These are phyloP conservation scores for Temnothorax longispinosus DNA, from an alignment of 1,140 invertebrate genomes.

Conservation along the genomic window DNA sequence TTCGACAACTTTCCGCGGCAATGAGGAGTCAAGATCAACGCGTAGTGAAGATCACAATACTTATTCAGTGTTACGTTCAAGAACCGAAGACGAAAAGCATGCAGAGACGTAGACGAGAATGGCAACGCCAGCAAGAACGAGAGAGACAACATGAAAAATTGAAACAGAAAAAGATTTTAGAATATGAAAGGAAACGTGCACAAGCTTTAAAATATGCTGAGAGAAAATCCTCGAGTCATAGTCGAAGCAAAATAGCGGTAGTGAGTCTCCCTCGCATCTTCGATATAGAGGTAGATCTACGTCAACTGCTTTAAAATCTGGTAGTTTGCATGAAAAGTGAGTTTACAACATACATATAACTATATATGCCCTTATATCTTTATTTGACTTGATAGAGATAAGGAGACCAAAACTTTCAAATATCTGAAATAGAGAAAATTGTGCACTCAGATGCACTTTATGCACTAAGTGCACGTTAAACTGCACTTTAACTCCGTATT, in stretches of 20 bases:
- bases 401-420: too few relatives aligned
- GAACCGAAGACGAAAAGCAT: constrained; percentile 62
- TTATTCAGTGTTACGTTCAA: constrained; percentile 17
- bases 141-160: constrained; percentile 60
- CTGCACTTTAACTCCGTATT: too few relatives aligned
- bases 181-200: constrained; percentile 62
- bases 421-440: too few relatives aligned
- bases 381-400: too few relatives aligned
- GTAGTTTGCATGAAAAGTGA: neutral
- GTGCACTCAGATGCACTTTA: too few relatives aligned
- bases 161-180: constrained; percentile 64
- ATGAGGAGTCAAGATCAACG: constrained; percentile 42
- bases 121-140: constrained; percentile 62
- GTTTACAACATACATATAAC: too few relatives aligned
- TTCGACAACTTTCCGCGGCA: neutral
- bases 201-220: constrained; percentile 3
- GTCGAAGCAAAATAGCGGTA: constrained; percentile 48
- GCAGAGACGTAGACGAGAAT: constrained; percentile 61
- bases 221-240: constrained; percentile 13
- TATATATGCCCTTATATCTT: too few relatives aligned
- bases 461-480: too few relatives aligned
- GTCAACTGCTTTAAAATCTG: constrained; percentile 37
- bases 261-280: constrained; percentile 43
- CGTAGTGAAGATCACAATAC: constrained; percentile 29
- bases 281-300: constrained; percentile 12